Conservation (phyloP, 2,113 vertebrate species). For the Leiothrix lutea region DNA sequence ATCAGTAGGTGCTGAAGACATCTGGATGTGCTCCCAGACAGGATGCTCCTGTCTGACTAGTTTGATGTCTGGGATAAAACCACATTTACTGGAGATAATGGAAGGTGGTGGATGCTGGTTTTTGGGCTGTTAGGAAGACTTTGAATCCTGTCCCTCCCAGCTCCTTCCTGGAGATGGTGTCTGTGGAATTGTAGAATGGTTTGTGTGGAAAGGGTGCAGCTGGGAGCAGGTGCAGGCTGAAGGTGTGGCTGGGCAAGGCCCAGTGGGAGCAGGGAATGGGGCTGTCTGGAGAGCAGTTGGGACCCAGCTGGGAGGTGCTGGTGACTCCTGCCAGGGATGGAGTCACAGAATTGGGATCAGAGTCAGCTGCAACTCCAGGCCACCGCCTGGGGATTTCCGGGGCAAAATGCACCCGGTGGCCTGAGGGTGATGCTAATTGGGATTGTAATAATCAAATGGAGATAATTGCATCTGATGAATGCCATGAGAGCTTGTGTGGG, state of each 20-base stretch:
- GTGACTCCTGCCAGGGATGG: not conserved
- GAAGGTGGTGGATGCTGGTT: not conserved
- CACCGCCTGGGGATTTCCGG: not conserved
- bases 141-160: not conserved
- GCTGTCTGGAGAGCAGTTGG: not conserved
- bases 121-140: not conserved
- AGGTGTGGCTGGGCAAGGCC: not conserved
- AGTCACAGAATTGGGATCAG: not conserved
- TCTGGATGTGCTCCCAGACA: constrained; percentile 47
- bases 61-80: not conserved
- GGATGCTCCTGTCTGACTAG: not conserved
- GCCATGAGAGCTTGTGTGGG: not conserved
- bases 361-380: not conserved
- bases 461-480: not conserved
- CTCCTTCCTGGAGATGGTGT: not conserved
- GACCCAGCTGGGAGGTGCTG: not conserved
- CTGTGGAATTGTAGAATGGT: not conserved
- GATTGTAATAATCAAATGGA: too few relatives aligned
- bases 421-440: not conserved
- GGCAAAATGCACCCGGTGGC: not conserved
- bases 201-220: not conserved
- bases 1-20: constrained; percentile 65
- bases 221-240: not conserved
- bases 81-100: not conserved
- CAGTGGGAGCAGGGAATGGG: not conserved